A percentile compares a stretch with the other conserved stretches of the same genome.
These are phyloP conservation scores for Drosophila orena DNA, from an alignment of 1,140 invertebrate species.

Conservation along the genomic window DNA sequence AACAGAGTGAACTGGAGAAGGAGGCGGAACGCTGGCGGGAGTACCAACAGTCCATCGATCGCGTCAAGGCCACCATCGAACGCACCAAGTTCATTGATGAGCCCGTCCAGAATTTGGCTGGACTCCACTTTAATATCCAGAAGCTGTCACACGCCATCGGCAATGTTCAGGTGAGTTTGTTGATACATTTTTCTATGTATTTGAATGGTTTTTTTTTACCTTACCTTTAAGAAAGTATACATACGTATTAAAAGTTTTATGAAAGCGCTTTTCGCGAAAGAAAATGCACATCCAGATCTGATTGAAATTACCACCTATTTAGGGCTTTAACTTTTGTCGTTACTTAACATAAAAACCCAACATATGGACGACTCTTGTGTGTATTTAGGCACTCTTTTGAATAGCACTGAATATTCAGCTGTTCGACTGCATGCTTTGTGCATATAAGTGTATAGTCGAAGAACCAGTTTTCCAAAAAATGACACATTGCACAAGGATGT, in stretches of 20 bases:
- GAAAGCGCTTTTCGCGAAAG: background rate
- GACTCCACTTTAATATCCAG: conserved; percentile 91
- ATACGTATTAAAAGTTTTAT: no score
- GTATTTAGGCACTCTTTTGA: background rate
- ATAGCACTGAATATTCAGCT: conserved; percentile 28
- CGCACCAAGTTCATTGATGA: conserved; percentile 91
- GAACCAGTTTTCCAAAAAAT: conserved; percentile 51
- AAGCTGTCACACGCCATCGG: conserved; percentile 91
- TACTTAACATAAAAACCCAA: background rate
- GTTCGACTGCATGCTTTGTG: conserved; percentile 9
- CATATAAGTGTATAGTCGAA: conserved; percentile 15
- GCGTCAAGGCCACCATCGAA: conserved; percentile 90
- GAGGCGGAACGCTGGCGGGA: conserved; percentile 92
- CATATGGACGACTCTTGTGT: background rate
- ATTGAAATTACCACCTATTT: no score
- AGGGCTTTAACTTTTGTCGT: background rate
- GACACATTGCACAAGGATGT: conserved; percentile 52
- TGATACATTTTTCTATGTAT: background rate
- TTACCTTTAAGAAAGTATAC: no score
- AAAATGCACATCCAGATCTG: no score
- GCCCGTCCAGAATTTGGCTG: conserved; percentile 90
- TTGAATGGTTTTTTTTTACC: background rate
- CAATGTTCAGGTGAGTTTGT: conserved; percentile 90
- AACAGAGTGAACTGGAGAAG: conserved; percentile 90
- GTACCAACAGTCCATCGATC: conserved; percentile 90